phyloP scores from a whole-genome alignment of 2,797 vertebrate species.

The Sorex maritimensis region DNA sequence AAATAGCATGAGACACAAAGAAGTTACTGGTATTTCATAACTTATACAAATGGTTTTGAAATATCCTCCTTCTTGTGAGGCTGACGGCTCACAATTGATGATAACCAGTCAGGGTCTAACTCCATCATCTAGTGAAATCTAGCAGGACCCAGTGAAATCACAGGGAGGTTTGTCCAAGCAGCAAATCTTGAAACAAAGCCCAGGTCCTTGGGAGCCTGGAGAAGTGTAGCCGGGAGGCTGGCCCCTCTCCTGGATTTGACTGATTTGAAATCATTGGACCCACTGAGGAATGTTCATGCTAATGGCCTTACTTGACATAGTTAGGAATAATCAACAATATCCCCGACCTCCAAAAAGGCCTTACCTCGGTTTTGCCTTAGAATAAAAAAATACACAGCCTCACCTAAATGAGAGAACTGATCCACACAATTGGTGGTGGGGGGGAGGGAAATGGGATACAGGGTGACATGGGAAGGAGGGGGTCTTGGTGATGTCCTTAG shows the following conservation, averaged over 20 bases:
- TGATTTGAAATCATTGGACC: not conserved
- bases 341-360: not conserved
- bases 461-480: too few species aligned
- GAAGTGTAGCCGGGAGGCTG: not conserved
- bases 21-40: slow-evolving; percentile 60
- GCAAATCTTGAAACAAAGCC: not conserved
- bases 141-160: too few species aligned
- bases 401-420: too few species aligned
- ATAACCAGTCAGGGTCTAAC: not conserved
- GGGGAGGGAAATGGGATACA: too few species aligned
- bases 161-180: too few species aligned
- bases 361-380: slow-evolving; percentile 20
- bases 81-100: not conserved
- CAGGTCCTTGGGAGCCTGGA: too few species aligned
- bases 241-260: not conserved
- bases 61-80: slow-evolving; percentile 33
- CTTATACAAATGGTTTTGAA: slow-evolving; percentile 67
- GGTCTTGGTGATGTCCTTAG: too few species aligned
- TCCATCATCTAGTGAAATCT: too few species aligned
- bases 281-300: not conserved
- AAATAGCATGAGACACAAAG: slow-evolving; percentile 55
- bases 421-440: too few species aligned
- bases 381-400: slow-evolving; percentile 21
- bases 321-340: not conserved
- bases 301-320: not conserved